Conservation (phyloP, 1,140 invertebrate species). For the Sminthurinus signatus region DNA sequence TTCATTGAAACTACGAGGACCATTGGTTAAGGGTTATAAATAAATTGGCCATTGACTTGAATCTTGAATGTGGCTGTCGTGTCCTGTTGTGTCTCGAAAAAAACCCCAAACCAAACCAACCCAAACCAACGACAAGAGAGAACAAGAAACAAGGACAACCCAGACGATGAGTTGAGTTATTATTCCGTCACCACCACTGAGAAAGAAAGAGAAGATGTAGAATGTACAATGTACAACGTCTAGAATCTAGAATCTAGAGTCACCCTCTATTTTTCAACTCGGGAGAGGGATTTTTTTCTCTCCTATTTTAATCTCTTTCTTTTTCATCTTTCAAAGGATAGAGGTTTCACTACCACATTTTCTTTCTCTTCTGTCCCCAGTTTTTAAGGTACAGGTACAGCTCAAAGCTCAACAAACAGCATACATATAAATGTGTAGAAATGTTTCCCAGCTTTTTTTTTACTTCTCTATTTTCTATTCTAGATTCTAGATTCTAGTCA, state of each 20-base stretch:
- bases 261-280: constrained; percentile 17
- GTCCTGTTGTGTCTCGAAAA: constrained; percentile 10
- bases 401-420: too few relatives aligned
- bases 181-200: constrained; percentile 17
- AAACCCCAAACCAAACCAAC: background rate
- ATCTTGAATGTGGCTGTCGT: constrained; percentile 9
- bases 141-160: background rate
- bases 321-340: background rate
- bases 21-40: constrained; percentile 24
- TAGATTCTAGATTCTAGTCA: too few relatives aligned
- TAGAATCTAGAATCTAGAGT: too few relatives aligned
- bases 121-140: background rate
- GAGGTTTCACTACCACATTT: background rate
- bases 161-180: constrained; percentile 17
- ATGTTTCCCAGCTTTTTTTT: too few relatives aligned
- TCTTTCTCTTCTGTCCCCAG: too few relatives aligned
- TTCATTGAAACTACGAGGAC: constrained; percentile 25
- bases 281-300: background rate
- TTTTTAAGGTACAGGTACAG: too few relatives aligned
- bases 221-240: too few relatives aligned
- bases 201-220: too few relatives aligned
- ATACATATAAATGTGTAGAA: too few relatives aligned
- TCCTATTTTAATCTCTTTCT: background rate
- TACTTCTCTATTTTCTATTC: too few relatives aligned
- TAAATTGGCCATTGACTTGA: constrained; percentile 28